phyloP scores from a whole-genome alignment of 2,113 vertebrate species.

The Kobus ellipsiprymnus region DNA sequence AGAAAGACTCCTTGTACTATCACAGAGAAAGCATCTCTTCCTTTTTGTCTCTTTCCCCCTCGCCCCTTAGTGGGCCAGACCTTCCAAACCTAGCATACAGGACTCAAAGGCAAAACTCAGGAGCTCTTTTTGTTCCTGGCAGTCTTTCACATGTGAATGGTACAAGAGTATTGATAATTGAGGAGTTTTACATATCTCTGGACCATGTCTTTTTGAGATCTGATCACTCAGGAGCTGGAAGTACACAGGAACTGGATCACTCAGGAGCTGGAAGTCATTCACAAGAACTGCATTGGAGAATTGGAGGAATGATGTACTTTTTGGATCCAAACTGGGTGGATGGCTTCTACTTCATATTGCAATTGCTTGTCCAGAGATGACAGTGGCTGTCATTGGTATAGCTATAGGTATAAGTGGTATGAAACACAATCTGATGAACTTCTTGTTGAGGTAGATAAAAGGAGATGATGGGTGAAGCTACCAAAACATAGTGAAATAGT shows the following conservation, averaged over 20 bases:
- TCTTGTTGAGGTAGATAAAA: conserved; percentile 74
- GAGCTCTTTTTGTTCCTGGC: background rate
- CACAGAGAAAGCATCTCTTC: background rate
- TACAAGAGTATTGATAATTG: background rate
- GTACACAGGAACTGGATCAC: background rate
- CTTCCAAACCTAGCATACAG: background rate
- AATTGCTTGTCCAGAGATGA: background rate
- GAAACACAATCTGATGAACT: background rate
- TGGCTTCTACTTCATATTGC: background rate
- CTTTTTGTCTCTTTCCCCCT: background rate
- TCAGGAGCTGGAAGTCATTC: background rate
- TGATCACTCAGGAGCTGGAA: background rate
- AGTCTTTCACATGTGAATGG: background rate
- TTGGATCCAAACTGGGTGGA: background rate
- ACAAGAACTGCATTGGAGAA: background rate
- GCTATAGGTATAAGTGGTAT: background rate
- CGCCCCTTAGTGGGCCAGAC: background rate
- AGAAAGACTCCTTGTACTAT: background rate
- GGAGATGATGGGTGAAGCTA: conserved; percentile 84
- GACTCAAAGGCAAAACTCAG: background rate
- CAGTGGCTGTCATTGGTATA: background rate
- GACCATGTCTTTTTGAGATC: background rate
- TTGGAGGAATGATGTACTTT: background rate
- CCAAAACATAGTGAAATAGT: conserved; percentile 84
- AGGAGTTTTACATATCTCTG: background rate